Evolutionary conservation across 2,113 vertebrate species (phyloP), one percentile per base, ranked within the genome.

Genomic region (Calidris pygmaea): DNA sequence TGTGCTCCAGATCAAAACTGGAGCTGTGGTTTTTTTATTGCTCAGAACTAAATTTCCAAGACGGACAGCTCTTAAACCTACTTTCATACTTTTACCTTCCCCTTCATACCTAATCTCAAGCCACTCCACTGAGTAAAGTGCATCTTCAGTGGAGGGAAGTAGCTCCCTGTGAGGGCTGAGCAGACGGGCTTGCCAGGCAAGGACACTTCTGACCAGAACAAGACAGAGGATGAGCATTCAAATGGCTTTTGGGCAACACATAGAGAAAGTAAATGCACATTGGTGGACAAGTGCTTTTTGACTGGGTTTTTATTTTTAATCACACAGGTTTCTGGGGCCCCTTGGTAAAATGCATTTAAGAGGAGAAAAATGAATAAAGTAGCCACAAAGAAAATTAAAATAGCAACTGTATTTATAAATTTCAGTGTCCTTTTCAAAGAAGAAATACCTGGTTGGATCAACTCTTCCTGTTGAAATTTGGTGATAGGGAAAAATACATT

Each of bases 151-250:
- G 45, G 26, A 35, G 56, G 19, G 37, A 47, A 34, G 68, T 11
- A 58, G 27, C 19, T 63, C 37, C 26, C 22, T 32, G 22, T 5
- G 59, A 32, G 45, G 65, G 12, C 13, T 47, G 43, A 50, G n/a
- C 7, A 26, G 58, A 8, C 0, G 1, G 66, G 48, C 27, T 23
- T 81, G 53, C 32, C 14, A 43, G 29, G n/a, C 1, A 2, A 80
- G 59, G 67, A 29, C 16, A 11, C 10, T 83, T 87, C 50, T 15
- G 14, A 8, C 37, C 32, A 37, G 50, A 19, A 5, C 29, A 24
- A 16, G 63, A 11, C 24, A 65, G 29, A 43, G 24, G 24, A 35
- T 13, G 37, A 39, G 3, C 2, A 0, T 43, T 86, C 39, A 34
- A 2, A 45, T 16, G 9, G 10, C 58, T 53, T 70, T 41, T 9